Evolutionary conservation across 2,797 vertebrate species (phyloP).

Genomic region (Alfaro cultratus): DNA sequence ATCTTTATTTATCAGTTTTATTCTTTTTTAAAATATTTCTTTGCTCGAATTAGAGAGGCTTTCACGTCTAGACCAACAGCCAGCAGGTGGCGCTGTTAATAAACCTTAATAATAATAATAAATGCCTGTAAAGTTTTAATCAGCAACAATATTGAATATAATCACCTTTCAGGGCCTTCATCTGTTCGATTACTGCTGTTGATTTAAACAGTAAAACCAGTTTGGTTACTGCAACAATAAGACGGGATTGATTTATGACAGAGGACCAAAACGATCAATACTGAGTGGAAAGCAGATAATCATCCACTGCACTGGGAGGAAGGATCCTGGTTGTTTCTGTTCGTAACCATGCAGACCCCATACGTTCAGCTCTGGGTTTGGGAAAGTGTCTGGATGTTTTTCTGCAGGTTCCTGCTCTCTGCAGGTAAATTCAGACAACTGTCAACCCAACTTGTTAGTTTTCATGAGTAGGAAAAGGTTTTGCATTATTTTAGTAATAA

Average conservation of each 20-base stretch:
- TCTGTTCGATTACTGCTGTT: not conserved
- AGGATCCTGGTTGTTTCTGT: conserved; percentile 6
- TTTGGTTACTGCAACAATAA: conserved; percentile 16
- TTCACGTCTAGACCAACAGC: not conserved
- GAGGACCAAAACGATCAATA: conserved; percentile 29
- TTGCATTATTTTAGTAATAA: not conserved
- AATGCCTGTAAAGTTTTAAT: not conserved
- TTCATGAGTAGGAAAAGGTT: not conserved
- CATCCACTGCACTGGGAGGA: conserved; percentile 7
- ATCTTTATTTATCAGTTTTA: not conserved
- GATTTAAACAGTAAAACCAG: not conserved
- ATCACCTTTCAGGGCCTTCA: not conserved
- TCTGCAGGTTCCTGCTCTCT: not conserved
- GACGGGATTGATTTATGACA: conserved; percentile 16
- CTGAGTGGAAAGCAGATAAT: conserved; percentile 22
- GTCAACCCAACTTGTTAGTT: not conserved
- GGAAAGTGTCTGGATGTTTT: not conserved
- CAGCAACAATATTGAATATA: not conserved
- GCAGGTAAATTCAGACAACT: not conserved
- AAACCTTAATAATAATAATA: not conserved
- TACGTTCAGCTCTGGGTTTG: too few species aligned
- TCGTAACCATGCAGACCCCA: not conserved
- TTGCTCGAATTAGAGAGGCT: not conserved
- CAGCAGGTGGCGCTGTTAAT: not conserved
- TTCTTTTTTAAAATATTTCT: not conserved